Evolutionary conservation across 2,797 vertebrate genomes (phyloP).

Genomic region (Acrocephalus scirpaceus): DNA sequence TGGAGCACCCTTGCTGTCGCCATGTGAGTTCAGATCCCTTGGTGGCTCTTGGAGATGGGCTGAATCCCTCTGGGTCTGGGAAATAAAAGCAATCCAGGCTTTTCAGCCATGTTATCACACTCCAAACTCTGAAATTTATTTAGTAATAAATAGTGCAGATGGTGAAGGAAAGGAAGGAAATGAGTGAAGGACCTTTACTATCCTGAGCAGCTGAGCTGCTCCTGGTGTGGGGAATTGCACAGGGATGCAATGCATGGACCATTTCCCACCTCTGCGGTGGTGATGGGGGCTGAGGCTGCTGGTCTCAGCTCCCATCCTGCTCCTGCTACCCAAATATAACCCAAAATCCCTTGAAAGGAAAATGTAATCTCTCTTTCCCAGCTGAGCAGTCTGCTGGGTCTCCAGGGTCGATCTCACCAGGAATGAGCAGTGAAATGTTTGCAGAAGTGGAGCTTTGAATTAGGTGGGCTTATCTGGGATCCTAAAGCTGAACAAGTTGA

Average conservation of each 20-base stretch:
- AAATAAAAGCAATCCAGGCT: not conserved
- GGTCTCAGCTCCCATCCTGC: not conserved
- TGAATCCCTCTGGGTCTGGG: not conserved
- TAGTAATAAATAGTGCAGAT: not conserved
- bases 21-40: not conserved
- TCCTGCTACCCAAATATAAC: not conserved
- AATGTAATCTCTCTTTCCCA: not conserved
- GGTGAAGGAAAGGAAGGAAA: not conserved
- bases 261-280: not conserved
- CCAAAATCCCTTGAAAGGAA: conserved; percentile 42
- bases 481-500: not conserved
- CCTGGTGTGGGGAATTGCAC: not conserved
- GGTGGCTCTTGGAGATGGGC: not conserved
- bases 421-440: not conserved
- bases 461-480: not conserved
- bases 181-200: not conserved
- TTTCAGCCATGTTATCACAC: not conserved
- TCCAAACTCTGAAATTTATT: not conserved
- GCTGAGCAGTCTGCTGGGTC: not conserved
- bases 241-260: not conserved
- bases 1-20: not conserved
- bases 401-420: not conserved
- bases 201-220: not conserved
- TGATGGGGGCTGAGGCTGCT: not conserved
- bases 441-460: not conserved